phyloP scores from a whole-genome alignment of 2,113 vertebrate genomes.

The Clarias gariepinus region DNA sequence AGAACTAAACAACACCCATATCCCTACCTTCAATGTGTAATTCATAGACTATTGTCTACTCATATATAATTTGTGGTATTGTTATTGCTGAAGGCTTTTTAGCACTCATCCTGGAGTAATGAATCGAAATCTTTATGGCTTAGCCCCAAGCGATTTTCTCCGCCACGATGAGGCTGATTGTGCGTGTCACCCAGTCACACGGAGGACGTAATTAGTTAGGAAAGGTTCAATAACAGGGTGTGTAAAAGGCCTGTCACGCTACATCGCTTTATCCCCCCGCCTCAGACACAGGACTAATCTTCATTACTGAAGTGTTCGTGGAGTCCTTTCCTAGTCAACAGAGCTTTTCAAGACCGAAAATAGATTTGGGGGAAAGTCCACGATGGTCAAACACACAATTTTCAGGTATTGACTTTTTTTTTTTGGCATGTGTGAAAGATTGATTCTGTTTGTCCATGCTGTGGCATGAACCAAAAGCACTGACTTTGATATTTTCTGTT shows the following conservation, averaged over 20 bases:
- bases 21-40: conserved; percentile 1
- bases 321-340: conserved; percentile 9
- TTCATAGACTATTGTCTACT: conserved; percentile 8
- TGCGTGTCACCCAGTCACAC: conserved; percentile 41
- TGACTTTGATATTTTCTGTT: neutral
- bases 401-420: conserved; percentile 4
- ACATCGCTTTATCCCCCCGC: conserved; percentile 20
- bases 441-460: neutral
- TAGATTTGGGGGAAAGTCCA: neutral
- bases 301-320: conserved; percentile 28
- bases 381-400: neutral
- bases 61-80: conserved; percentile 14
- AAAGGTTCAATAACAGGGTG: conserved; percentile 53
- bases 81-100: conserved; percentile 18
- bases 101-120: conserved; percentile 10
- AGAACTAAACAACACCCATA: neutral
- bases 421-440: neutral
- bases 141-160: conserved; percentile 36
- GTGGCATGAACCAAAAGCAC: neutral
- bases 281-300: conserved; percentile 47
- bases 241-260: conserved; percentile 47
- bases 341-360: neutral
- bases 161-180: conserved; percentile 47
- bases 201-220: conserved; percentile 53
- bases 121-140: conserved; percentile 21